A percentile compares a stretch with the other conserved stretches of the same genome.
Conservation (phyloP, 1,140 invertebrate genomes). For the Heliconius eleuchia region DNA sequence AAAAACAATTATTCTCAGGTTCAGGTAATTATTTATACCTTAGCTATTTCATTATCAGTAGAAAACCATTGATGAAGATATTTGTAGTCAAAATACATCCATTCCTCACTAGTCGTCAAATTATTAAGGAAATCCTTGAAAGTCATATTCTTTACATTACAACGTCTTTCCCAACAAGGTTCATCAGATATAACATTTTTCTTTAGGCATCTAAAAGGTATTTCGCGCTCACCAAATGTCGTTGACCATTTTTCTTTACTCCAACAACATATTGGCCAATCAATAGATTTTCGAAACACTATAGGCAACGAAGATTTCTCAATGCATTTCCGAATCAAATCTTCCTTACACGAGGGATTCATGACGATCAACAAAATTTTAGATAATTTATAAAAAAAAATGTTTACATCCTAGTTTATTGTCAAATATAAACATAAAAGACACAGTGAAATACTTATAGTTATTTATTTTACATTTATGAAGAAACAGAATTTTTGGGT, state of each 20-base stretch:
- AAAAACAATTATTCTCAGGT: neutral
- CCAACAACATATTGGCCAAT: slow-evolving; percentile 73
- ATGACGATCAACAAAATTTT: slow-evolving; percentile 32
- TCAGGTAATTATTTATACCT: slow-evolving; percentile 66
- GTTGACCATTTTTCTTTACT: slow-evolving; percentile 77
- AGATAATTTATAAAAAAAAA: neutral
- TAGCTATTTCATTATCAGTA: slow-evolving; percentile 82
- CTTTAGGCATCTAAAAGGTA: slow-evolving; percentile 76
- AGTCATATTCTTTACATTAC: slow-evolving; percentile 80
- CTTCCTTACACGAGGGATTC: slow-evolving; percentile 47
- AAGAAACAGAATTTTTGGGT: no score
- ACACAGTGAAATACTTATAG: neutral
- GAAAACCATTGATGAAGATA: slow-evolving; percentile 87
- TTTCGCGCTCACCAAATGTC: slow-evolving; percentile 67
- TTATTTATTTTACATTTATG: no score
- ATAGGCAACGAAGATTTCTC: slow-evolving; percentile 55
- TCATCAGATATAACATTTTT: slow-evolving; percentile 72
- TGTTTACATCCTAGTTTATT: neutral
- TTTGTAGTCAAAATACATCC: slow-evolving; percentile 94
- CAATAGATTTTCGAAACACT: slow-evolving; percentile 57
- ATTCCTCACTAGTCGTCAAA: slow-evolving; percentile 73
- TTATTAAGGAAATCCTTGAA: slow-evolving; percentile 84
- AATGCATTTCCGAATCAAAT: slow-evolving; percentile 54
- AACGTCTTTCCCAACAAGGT: slow-evolving; percentile 90
- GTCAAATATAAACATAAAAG: neutral